Evolutionary conservation across 2,888 invertebrate species (phyloP).

Genomic region (Agonopterix heracliana): DNA sequence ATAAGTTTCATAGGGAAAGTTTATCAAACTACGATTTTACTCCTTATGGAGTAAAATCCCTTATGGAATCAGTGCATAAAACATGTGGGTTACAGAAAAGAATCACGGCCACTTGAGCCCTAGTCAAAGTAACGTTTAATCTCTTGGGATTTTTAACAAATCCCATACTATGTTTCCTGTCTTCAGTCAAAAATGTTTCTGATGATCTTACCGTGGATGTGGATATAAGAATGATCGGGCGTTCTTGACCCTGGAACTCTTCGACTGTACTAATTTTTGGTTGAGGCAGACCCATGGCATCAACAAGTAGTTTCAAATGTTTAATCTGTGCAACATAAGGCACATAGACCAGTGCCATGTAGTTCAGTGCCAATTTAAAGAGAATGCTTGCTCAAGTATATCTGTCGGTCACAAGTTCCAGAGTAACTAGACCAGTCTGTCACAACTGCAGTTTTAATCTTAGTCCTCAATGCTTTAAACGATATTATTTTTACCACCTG

Average conservation of each 20-base stretch:
- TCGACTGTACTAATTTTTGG: conserved; percentile 88
- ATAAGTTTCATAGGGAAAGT: no score
- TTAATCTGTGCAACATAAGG: conserved; percentile 91
- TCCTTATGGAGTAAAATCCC: no score
- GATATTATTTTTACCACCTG: conserved; percentile 76
- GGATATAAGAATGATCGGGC: conserved; percentile 86
- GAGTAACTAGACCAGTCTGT: conserved; percentile 52
- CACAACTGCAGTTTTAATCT: conserved; percentile 69
- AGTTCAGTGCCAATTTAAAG: conserved; percentile 74
- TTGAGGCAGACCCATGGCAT: conserved; percentile 54
- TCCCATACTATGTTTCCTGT: conserved; percentile 69
- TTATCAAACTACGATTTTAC: conserved; percentile 75
- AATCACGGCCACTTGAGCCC: conserved; percentile 86
- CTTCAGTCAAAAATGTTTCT: conserved; percentile 62
- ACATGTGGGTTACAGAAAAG: conserved; percentile 90
- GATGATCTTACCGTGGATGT: conserved; percentile 87
- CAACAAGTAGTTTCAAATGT: conserved; percentile 58
- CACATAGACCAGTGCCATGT: no score
- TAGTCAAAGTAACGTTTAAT: conserved; percentile 92
- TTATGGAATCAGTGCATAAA: conserved; percentile 78
- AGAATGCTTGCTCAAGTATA: conserved; percentile 76
- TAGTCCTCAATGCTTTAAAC: conserved; percentile 77
- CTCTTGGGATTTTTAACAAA: conserved; percentile 80
- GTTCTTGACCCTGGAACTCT: conserved; percentile 92
- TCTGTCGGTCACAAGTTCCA: conserved; percentile 76